Percentiles rank a stretch among this genome's conserved stretches.
Evolutionary conservation across 2,797 vertebrate species (phyloP).

Genomic region (Novumbra hubbsi): DNA sequence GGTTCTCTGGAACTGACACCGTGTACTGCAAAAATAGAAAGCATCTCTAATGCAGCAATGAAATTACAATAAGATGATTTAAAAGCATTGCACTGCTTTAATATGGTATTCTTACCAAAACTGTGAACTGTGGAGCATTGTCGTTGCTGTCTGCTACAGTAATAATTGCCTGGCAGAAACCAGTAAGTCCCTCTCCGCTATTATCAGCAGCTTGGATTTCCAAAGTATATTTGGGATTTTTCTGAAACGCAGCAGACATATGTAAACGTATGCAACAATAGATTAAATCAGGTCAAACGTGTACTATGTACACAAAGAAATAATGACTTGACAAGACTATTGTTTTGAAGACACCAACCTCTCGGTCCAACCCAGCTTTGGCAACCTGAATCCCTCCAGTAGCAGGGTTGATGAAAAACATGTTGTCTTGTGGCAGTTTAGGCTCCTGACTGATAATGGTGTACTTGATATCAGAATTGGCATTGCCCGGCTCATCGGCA

Average conservation of each 20-base stretch:
- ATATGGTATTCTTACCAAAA: conserved; percentile 37
- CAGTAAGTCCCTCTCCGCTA: conserved; percentile 59
- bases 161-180: conserved; percentile 67
- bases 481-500: conserved; percentile 55
- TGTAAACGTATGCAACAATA: too few species aligned
- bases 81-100: neutral
- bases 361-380: conserved; percentile 73
- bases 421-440: accelerated
- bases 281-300: conserved; percentile 2
- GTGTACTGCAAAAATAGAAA: conserved; percentile 67
- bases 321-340: neutral
- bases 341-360: conserved; percentile 68
- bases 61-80: neutral
- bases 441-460: conserved; percentile 73
- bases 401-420: conserved; percentile 76
- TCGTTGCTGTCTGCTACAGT: conserved; percentile 79
- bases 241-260: conserved; percentile 63
- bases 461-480: conserved; percentile 77
- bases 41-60: neutral
- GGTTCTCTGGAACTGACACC: conserved; percentile 73
- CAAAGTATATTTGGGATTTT: conserved; percentile 74
- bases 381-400: conserved; percentile 77
- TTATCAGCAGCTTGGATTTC: conserved; percentile 73
- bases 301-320: neutral
- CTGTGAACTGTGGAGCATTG: conserved; percentile 72